phyloP scores from a whole-genome alignment of 37 sponge, comb jelly and placozoan species.

The Amphimedon queenslandica region DNA sequence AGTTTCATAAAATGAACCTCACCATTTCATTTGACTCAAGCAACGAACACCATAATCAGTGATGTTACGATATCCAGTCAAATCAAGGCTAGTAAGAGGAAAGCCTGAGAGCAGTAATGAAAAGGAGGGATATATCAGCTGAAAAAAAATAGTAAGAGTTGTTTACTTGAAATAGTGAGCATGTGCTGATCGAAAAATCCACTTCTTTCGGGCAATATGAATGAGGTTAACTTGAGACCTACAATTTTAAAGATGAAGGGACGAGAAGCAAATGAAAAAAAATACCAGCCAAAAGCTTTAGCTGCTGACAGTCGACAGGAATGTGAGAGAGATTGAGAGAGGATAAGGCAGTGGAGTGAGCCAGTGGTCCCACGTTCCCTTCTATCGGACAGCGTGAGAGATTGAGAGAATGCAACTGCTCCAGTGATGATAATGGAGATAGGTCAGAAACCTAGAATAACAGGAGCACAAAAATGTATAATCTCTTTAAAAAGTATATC shows the following conservation, averaged over 20 bases:
- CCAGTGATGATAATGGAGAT: constrained; percentile 9
- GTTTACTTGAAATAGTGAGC: constrained; percentile 26
- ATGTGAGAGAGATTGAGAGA: constrained; percentile 25
- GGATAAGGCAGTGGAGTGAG: constrained; percentile 5
- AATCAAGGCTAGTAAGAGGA: constrained; percentile 31
- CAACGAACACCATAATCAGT: constrained; percentile 34
- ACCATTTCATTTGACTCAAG: constrained; percentile 24
- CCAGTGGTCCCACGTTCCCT: constrained; percentile 10
- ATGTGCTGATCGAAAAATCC: constrained; percentile 26
- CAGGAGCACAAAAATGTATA: neutral
- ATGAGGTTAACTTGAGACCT: constrained; percentile 21
- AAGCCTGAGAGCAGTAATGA: too few species aligned
- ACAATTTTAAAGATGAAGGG: too few species aligned
- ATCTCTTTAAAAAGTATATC: neutral
- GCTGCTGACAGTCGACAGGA: neutral
- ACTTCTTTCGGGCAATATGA: constrained; percentile 47
- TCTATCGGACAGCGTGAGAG: constrained; percentile 25
- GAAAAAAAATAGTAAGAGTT: too few species aligned
- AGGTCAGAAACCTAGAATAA: constrained; percentile 11
- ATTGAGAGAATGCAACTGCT: constrained; percentile 23
- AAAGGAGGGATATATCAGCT: too few species aligned
- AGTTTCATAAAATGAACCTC: neutral
- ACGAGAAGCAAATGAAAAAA: neutral
- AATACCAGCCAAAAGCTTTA: constrained; percentile 18
- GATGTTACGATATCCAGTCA: constrained; percentile 44